Conservation (phyloP, 2,113 vertebrate species). For the Cololabis saira region DNA sequence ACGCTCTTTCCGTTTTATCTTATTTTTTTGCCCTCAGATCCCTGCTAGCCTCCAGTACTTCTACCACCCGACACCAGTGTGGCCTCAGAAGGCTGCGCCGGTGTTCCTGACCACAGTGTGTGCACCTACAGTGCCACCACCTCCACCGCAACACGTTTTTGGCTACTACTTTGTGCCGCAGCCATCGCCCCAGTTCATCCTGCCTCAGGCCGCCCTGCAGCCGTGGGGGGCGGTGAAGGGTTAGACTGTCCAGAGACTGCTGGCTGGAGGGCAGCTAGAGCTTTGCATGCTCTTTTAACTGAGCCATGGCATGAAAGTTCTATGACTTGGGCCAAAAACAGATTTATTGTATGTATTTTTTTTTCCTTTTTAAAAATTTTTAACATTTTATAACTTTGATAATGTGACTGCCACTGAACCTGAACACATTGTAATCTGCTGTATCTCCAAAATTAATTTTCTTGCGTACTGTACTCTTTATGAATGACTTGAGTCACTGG, state of each 20-base stretch:
- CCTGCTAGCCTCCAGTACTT: slow-evolving; percentile 67
- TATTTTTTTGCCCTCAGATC: slow-evolving; percentile 49
- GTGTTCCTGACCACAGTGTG: slow-evolving; percentile 74
- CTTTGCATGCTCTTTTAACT: slow-evolving; percentile 31
- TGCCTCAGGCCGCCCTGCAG: slow-evolving; percentile 77
- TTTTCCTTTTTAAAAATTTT: slow-evolving; percentile 10
- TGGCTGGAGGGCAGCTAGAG: slow-evolving; percentile 9
- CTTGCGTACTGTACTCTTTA: slow-evolving; percentile 11
- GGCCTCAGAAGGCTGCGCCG: slow-evolving; percentile 68
- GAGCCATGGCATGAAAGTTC: slow-evolving; percentile 33
- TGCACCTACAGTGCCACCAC: slow-evolving; percentile 49
- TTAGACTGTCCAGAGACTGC: slow-evolving; percentile 14
- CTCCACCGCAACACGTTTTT: slow-evolving; percentile 62
- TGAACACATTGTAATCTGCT: slow-evolving; percentile 23
- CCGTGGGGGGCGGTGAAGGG: slow-evolving; percentile 70
- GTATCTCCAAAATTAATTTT: slow-evolving; percentile 32
- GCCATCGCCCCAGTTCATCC: slow-evolving; percentile 76
- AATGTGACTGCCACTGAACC: slow-evolving; percentile 17
- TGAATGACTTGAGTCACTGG: slow-evolving; percentile 40
- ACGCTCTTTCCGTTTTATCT: background rate
- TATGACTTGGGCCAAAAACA: slow-evolving; percentile 35
- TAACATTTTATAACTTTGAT: slow-evolving; percentile 21
- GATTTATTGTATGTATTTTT: background rate
- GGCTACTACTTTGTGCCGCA: slow-evolving; percentile 79
- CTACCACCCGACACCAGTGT: slow-evolving; percentile 75